Percentiles rank a stretch among this genome's conserved stretches.
Conservation (phyloP, 2,113 vertebrate species). For the Stigmatopora argus region DNA sequence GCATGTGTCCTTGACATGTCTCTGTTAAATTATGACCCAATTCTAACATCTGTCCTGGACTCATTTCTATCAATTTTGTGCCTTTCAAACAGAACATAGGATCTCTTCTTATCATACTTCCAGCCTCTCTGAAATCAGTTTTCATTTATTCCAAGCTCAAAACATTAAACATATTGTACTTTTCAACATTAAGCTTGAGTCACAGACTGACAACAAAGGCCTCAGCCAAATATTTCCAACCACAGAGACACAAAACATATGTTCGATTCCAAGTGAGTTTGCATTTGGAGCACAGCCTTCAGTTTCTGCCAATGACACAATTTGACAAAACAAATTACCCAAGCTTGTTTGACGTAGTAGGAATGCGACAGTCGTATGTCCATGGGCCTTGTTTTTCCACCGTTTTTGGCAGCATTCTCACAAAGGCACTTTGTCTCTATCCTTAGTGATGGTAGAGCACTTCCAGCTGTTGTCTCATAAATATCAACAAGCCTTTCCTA, state of each 20-base stretch:
- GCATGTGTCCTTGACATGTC: too few species aligned
- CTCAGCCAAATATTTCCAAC: constrained; percentile 16
- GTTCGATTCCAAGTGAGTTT: constrained; percentile 18
- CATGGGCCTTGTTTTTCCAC: not conserved
- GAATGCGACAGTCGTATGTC: not conserved
- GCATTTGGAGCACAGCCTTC: not conserved
- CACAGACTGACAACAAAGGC: not conserved
- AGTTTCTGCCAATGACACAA: not conserved
- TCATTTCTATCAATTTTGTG: too few species aligned
- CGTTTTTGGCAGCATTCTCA: not conserved
- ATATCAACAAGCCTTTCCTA: constrained; percentile 27
- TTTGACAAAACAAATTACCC: not conserved
- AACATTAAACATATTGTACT: not conserved
- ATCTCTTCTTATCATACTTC: too few species aligned
- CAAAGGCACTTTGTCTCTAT: constrained; percentile 27
- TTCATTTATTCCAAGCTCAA: not conserved
- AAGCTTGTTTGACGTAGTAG: not conserved
- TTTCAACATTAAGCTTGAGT: not conserved
- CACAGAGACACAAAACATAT: constrained; percentile 12
- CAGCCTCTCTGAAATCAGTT: not conserved
- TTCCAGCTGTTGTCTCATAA: constrained; percentile 40
- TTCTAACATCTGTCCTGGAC: too few species aligned
- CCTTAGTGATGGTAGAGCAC: constrained; percentile 35
- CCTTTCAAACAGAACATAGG: too few species aligned
- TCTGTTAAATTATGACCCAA: too few species aligned